Base-by-base conservation (phyloP, 2,797 vertebrate species). In the Lophius americanus region DNA sequence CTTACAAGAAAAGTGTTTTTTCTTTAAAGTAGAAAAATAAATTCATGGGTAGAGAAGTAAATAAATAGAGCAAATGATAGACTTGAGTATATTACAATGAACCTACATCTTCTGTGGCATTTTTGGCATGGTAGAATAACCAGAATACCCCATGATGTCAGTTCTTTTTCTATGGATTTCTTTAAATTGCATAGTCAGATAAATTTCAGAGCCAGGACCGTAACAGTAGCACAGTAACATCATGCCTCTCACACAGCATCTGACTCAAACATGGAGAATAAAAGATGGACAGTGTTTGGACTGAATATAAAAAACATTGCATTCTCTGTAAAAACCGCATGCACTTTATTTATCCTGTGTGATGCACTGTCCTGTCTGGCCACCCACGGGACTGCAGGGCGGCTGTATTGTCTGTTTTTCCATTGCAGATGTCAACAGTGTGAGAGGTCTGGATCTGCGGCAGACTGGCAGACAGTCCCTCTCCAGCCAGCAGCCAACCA, bases 181-280 rank as follows among this genome's bases (percentile, higher is more conserved):
- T 90, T 90, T 81, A 89, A 91, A 92, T 93, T 93, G 92, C 92
- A 93, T 93, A 93, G 92, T 92, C 90, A 89, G 84, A 91, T 90
- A 82, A 92, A 89, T 85, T 76, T 86, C 70, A 62, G 77, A 88
- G 82, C 81, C 60, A 64, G 78, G 74, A 51, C 65, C 11, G 23
- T 23, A 23, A 23, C 23, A 23, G 23, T 23, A 23, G 23, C 43
- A 73, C 78, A 78, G 69, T 60, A 69, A 73, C 75, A 68, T 76
- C 78, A 69, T 79, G 85, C 78, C 87, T 77, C 79, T 81, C 72
- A 73, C 76, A 74, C 64, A 83, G 76, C 71, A 79, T 90, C 78
- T 64, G 78, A 81, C 76, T 82, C 66, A 60, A 73, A 72, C 79
- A 82, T 70, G 78, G 80, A 83, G 79, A 87, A 86, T 70, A 81